These are phyloP conservation scores for Pampusana beccarii DNA, from an alignment of 2,113 vertebrate species.

Conservation along the genomic window DNA sequence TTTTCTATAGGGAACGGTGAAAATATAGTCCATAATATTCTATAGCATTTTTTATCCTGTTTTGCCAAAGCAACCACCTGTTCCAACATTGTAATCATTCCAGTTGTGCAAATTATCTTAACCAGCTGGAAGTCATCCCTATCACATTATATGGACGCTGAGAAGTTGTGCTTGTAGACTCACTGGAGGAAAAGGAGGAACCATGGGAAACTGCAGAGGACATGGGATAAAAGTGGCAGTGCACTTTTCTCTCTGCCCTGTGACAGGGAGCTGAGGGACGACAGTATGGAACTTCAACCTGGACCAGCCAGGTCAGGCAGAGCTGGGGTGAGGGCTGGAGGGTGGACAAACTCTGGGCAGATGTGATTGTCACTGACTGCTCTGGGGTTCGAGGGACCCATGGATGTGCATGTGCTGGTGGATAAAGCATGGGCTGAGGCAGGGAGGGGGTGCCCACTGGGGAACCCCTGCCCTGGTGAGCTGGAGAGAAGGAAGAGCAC, in stretches of 20 bases:
- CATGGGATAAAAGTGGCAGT: neutral
- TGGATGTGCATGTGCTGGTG: rapidly evolving
- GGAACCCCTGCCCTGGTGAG: neutral
- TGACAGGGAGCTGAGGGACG: neutral
- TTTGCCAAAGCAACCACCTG: neutral
- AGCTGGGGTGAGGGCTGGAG: neutral
- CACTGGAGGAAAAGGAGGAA: neutral
- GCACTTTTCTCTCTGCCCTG: neutral
- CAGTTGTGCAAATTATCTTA: neutral
- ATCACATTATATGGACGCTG: neutral
- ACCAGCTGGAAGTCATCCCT: neutral
- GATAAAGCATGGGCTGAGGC: neutral
- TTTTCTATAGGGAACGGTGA: neutral
- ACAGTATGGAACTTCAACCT: neutral
- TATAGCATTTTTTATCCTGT: neutral
- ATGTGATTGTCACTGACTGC: rapidly evolving
- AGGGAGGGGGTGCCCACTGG: neutral
- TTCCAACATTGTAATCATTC: neutral
- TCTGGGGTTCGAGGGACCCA: neutral
- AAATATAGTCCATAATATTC: neutral
- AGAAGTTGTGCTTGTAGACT: neutral
- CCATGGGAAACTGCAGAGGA: neutral
- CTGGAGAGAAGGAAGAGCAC: neutral
- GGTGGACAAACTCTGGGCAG: neutral
- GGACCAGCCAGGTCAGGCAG: neutral